Percentiles rank a stretch among this genome's conserved stretches.
These are phyloP conservation scores for Buphagus erythrorhynchus DNA, from an alignment of 2,797 vertebrate genomes.

Conservation along the genomic window DNA sequence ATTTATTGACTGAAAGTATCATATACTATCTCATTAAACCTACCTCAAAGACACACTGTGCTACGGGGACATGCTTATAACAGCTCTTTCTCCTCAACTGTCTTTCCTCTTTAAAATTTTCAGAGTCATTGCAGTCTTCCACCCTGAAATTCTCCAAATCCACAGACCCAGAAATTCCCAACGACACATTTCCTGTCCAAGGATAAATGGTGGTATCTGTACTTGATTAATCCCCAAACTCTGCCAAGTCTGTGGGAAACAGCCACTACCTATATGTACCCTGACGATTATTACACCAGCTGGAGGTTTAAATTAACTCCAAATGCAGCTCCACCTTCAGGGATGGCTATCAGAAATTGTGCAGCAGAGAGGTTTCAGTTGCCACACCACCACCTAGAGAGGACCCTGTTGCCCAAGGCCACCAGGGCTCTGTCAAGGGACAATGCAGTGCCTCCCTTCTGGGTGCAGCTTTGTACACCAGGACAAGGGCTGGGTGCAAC, in stretches of 20 bases:
- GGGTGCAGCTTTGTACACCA: rapidly evolving
- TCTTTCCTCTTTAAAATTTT: background rate
- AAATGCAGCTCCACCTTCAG: background rate
- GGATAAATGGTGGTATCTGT: background rate
- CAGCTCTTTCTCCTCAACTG: background rate
- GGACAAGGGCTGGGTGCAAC: background rate
- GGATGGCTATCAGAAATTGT: background rate
- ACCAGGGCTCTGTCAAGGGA: rapidly evolving
- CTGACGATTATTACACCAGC: background rate
- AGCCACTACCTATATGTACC: background rate
- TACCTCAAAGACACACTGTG: background rate
- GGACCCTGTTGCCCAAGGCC: rapidly evolving
- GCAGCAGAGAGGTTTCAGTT: background rate
- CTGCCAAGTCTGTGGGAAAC: background rate
- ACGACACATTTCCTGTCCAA: background rate
- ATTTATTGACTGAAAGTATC: background rate
- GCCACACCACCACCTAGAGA: rapidly evolving
- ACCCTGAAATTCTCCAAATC: background rate
- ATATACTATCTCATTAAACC: background rate
- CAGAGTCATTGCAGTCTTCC: background rate
- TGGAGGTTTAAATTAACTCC: background rate
- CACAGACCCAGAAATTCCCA: background rate
- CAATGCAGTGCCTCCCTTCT: background rate
- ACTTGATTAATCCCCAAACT: background rate
- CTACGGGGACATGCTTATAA: background rate